Evolutionary conservation across 2,888 invertebrate species (phyloP).

Genomic region (Phania funesta): DNA sequence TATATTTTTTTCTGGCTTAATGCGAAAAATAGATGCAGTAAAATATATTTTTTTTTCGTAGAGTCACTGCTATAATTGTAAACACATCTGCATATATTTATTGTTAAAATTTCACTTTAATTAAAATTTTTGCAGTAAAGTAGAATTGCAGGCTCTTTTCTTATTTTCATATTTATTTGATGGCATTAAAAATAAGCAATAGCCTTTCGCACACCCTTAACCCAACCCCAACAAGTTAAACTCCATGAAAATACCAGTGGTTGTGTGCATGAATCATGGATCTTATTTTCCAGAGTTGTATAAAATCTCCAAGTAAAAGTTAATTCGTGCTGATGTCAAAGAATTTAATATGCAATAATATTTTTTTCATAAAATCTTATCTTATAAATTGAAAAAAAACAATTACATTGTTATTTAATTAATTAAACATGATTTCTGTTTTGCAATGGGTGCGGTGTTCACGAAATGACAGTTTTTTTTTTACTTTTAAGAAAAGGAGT

Average conservation of each 20-base stretch:
- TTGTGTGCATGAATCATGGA: background rate
- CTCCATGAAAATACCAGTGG: too few species aligned
- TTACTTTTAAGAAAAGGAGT: background rate
- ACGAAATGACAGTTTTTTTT: constrained; percentile 23
- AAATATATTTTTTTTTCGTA: too few species aligned
- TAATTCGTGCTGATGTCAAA: background rate
- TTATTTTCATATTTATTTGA: too few species aligned
- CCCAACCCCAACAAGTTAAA: background rate
- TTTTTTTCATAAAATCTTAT: constrained; percentile 6
- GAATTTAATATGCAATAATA: background rate
- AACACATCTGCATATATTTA: too few species aligned
- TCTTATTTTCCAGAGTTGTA: background rate
- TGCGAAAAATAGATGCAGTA: too few species aligned
- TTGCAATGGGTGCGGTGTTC: constrained; percentile 37
- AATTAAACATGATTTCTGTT: constrained; percentile 12
- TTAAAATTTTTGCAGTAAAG: too few species aligned
- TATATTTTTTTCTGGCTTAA: too few species aligned
- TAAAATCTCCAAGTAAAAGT: background rate
- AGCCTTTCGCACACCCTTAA: too few species aligned
- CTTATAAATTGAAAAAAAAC: background rate
- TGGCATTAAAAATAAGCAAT: too few species aligned
- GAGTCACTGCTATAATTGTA: too few species aligned
- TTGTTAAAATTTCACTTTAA: too few species aligned
- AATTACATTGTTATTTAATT: background rate
- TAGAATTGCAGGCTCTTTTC: too few species aligned